These are phyloP conservation scores for Pangasius macronema DNA, from an alignment of 2,797 vertebrate genomes.

Conservation along the genomic window DNA sequence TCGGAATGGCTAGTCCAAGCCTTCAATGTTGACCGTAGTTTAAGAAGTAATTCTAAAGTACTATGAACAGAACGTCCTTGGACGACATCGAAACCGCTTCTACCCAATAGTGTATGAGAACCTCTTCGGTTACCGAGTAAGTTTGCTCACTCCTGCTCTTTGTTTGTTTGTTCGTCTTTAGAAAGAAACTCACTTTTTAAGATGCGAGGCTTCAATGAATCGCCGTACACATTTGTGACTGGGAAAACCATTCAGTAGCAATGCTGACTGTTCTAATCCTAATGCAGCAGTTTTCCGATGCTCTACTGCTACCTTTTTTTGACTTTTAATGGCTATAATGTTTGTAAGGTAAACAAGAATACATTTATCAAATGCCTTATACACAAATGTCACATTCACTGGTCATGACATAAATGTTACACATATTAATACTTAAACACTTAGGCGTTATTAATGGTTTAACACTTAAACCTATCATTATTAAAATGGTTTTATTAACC, in stretches of 20 bases:
- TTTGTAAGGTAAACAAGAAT: background rate
- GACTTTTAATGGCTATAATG: background rate
- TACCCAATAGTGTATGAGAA: too few species aligned
- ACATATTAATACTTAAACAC: background rate
- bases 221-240: background rate
- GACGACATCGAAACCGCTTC: too few species aligned
- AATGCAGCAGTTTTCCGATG: background rate
- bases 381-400: background rate
- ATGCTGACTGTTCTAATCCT: background rate
- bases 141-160: conserved; percentile 54
- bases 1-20: background rate
- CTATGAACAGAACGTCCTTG: too few species aligned
- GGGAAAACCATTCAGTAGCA: background rate
- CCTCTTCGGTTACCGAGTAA: too few species aligned
- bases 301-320: background rate
- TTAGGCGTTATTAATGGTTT: background rate
- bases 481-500: background rate
- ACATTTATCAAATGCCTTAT: background rate
- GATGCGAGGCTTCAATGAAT: background rate
- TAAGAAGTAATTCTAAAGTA: background rate
- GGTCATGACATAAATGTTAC: background rate
- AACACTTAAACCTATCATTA: background rate
- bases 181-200: background rate
- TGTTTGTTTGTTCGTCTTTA: background rate
- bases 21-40: background rate